Evolutionary conservation across 1,140 invertebrate species (phyloP).

Genomic region (Fopius arisanus): DNA sequence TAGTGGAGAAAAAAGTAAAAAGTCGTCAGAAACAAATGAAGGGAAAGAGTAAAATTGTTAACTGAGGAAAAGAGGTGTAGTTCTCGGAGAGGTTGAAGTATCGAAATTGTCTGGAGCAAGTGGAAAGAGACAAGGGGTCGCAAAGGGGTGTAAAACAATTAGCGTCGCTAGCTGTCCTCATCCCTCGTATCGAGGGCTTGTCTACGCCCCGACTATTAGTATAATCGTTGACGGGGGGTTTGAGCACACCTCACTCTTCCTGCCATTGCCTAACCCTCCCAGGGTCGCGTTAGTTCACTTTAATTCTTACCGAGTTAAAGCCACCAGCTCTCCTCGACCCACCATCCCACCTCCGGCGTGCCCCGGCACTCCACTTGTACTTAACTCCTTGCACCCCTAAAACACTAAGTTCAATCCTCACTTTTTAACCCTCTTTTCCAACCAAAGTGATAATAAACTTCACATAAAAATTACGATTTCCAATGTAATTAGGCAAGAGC

Average conservation of each 20-base stretch:
- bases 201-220: slow-evolving; percentile 54
- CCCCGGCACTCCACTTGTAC: slow-evolving; percentile 29
- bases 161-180: slow-evolving; percentile 41
- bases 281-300: slow-evolving; percentile 42
- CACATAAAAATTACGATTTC: not conserved
- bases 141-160: slow-evolving; percentile 49
- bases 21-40: slow-evolving; percentile 1
- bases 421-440: not conserved
- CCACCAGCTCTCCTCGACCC: not conserved
- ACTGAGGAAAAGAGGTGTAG: not conserved
- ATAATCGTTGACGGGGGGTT: slow-evolving; percentile 45
- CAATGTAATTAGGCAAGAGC: too few species aligned
- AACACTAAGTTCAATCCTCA: too few species aligned
- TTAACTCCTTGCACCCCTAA: slow-evolving; percentile 39
- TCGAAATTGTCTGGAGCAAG: slow-evolving; percentile 29
- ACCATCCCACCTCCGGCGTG: slow-evolving; percentile 31
- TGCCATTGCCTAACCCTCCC: slow-evolving; percentile 18
- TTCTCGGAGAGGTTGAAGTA: slow-evolving; percentile 15
- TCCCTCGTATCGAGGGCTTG: slow-evolving; percentile 44
- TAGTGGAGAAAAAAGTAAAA: not conserved
- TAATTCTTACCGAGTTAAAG: slow-evolving; percentile 53
- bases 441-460: not conserved
- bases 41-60: not conserved
- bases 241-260: slow-evolving; percentile 36
- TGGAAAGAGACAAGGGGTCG: slow-evolving; percentile 15